phyloP scores from a whole-genome alignment of 2,888 invertebrate genomes.

The Apomyelois bistriatella region DNA sequence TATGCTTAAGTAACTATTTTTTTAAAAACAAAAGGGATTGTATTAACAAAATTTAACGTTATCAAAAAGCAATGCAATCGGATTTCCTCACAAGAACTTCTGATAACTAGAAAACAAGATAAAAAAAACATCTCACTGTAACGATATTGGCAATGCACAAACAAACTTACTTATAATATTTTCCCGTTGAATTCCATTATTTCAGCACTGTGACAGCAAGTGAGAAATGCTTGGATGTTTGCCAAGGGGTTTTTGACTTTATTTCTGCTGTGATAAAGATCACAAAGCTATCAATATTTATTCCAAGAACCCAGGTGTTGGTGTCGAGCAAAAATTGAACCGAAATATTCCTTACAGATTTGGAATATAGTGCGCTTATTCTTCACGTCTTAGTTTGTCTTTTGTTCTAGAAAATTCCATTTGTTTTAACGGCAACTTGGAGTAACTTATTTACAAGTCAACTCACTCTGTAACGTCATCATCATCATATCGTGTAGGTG shows the following conservation, averaged over 20 bases:
- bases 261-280: conserved; percentile 20
- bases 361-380: conserved; percentile 33
- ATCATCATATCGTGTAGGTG: no score
- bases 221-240: conserved; percentile 33
- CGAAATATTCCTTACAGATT: conserved; percentile 46
- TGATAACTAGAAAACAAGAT: not conserved
- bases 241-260: conserved; percentile 24
- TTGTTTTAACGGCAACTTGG: not conserved
- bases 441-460: no score
- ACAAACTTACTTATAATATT: conserved; percentile 45
- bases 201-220: conserved; percentile 44
- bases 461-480: no score
- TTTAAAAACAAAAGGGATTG: no score
- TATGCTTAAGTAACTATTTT: no score
- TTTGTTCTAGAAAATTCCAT: conserved; percentile 1
- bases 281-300: conserved; percentile 17
- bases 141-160: conserved; percentile 38
- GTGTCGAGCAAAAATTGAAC: conserved; percentile 51
- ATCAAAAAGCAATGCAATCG: not conserved
- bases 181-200: conserved; percentile 49
- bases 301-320: conserved; percentile 52
- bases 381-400: conserved; percentile 6
- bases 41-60: no score
- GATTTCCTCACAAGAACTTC: not conserved
- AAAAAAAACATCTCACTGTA: conserved; percentile 23